phyloP scores from a whole-genome alignment of 2,113 vertebrate genomes.

The Chunga burmeisteri region DNA sequence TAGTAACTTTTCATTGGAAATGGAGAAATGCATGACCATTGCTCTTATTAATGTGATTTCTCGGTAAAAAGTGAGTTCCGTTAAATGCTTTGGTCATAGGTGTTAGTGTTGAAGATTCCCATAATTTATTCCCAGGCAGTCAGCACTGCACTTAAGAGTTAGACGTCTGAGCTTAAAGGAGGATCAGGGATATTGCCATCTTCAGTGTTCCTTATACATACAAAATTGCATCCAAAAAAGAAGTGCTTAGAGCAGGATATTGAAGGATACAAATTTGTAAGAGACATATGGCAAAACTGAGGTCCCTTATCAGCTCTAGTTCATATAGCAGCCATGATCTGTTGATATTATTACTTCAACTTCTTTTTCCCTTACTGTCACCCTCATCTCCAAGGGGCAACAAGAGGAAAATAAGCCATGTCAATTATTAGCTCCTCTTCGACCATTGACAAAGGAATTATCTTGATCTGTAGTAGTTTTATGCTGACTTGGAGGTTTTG shows the following conservation, averaged over 20 bases:
- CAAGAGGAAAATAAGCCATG: not conserved
- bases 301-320: not conserved
- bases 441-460: not conserved
- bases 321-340: not conserved
- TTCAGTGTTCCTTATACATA: not conserved
- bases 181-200: not conserved
- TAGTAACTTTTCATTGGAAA: not conserved
- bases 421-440: not conserved
- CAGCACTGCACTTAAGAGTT: not conserved
- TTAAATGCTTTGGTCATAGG: not conserved
- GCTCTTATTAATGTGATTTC: not conserved
- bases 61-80: not conserved
- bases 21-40: not conserved
- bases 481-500: not conserved
- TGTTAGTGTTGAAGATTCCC: not conserved
- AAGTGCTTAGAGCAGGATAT: not conserved
- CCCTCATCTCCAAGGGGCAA: not conserved
- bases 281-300: not conserved
- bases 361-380: not conserved
- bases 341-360: not conserved
- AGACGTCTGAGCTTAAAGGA: not conserved
- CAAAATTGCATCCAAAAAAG: not conserved
- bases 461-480: not conserved
- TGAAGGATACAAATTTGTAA: not conserved
- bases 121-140: not conserved